Base-by-base conservation (phyloP, 2,113 vertebrate species). In the Scolopax mira region DNA sequence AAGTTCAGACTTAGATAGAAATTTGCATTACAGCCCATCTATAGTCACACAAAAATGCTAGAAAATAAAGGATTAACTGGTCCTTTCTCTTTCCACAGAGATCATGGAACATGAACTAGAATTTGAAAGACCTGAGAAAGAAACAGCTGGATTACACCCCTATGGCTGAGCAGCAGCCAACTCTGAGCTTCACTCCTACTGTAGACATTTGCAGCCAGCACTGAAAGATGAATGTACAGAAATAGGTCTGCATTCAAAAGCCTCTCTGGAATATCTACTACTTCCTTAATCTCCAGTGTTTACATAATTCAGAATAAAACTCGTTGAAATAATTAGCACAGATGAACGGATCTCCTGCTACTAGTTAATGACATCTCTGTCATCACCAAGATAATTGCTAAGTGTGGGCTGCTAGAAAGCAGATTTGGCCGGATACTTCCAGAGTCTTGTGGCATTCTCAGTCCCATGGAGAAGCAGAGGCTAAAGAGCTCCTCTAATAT, bases 331-430 rank as follows among this genome's bases (percentile, higher is more conserved):
- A 61, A 90, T 72, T 79, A 87, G n/a, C 73, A 79, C 1, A 75
- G 69, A 14, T 85, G 73, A 92, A 65, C 33, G 52, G 57, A 65
- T 89, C 80, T 90, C 90, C 79, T 37, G 65, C 11, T 7, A 84
- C 28, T 37, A 93, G 66, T 37, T 88, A 96, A 83, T 82, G 84
- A 78, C 62, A 97, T 66, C 52, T 46, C 79, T 66, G 54, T 74
- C 81, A 73, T 66, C 64, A 67, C 42, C 11, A 93, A 54, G 79
- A 92, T 44, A 79, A 77, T 2, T 66, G 57, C 75, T 94, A 82
- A 95, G 91, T 0, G 6, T 89, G 42, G 82, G 86, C 67, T 95
- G 85, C 82, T 93, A 3, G 0, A 83, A 44, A 95, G 49, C 5
- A 80, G 82, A 19, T 91, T 88, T 55, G 46, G 19, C 64, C 85